Evolutionary conservation across 2,113 vertebrate species (phyloP).

Genomic region (Charadrius vociferus): DNA sequence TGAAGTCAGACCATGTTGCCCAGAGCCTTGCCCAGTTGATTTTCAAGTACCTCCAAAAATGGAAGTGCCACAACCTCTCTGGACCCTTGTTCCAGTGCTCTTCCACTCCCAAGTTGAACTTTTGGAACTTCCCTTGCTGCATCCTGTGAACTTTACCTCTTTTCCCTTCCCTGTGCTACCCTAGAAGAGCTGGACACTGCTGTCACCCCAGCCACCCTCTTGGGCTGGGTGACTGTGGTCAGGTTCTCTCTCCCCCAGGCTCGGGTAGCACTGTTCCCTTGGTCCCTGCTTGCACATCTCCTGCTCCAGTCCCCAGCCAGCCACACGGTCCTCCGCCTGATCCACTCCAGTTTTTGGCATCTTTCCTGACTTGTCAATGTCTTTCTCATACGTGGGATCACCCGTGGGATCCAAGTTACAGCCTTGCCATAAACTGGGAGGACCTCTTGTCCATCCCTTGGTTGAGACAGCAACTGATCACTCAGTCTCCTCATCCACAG

Average conservation of each 20-base stretch:
- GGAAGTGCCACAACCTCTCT: background rate
- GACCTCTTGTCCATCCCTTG: background rate
- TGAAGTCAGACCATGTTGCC: background rate
- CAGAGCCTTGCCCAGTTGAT: background rate
- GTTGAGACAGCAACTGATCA: background rate
- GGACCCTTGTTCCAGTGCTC: background rate
- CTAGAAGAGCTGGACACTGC: background rate
- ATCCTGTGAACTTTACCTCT: background rate
- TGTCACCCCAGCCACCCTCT: background rate
- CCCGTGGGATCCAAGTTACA: background rate
- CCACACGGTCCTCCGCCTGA: background rate
- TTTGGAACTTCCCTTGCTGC: background rate
- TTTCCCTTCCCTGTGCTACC: background rate
- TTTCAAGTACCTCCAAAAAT: background rate
- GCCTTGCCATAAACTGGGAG: background rate
- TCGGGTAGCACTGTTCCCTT: background rate
- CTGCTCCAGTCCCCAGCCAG: background rate
- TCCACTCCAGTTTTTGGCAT: background rate
- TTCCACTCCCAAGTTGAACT: background rate
- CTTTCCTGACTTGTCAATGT: background rate
- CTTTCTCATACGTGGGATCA: background rate
- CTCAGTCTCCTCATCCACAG: background rate
- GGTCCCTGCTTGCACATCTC: fast-evolving
- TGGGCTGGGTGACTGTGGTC: fast-evolving
- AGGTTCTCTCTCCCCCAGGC: background rate